These are phyloP conservation scores for Silurus glanis DNA, from an alignment of 2,113 vertebrate genomes.

Conservation along the genomic window DNA sequence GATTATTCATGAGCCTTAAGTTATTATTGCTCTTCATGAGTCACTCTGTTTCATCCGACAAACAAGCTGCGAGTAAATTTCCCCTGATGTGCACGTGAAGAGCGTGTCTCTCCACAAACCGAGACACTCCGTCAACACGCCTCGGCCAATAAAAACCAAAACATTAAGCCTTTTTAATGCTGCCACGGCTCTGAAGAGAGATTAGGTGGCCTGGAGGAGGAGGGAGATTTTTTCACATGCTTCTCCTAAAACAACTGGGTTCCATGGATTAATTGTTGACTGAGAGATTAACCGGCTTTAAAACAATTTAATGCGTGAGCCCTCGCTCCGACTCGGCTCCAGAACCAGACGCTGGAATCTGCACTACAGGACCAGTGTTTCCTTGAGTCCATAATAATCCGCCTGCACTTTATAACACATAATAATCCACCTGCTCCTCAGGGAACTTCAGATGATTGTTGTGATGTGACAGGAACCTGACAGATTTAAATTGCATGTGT, in stretches of 20 bases:
- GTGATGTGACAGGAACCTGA: background rate
- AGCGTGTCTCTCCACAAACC: constrained; percentile 53
- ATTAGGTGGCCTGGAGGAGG: constrained; percentile 24
- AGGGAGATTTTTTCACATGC: constrained; percentile 24
- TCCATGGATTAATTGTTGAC: constrained; percentile 66
- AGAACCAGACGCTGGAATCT: background rate
- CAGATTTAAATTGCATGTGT: background rate
- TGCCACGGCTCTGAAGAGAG: constrained; percentile 25
- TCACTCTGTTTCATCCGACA: constrained; percentile 61
- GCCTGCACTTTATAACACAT: background rate
- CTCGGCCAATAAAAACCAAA: constrained; percentile 55
- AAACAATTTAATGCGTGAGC: constrained; percentile 52
- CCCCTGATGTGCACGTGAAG: constrained; percentile 58
- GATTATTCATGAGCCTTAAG: constrained; percentile 71
- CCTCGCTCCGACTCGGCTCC: constrained; percentile 33
- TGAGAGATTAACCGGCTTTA: constrained; percentile 62
- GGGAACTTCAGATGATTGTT: too few relatives aligned
- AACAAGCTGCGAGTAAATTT: constrained; percentile 59
- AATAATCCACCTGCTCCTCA: background rate
- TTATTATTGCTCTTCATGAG: constrained; percentile 71
- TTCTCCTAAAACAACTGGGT: constrained; percentile 47
- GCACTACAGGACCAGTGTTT: background rate
- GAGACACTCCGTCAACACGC: constrained; percentile 50
- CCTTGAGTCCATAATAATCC: background rate
- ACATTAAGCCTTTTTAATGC: constrained; percentile 44